Conservation (phyloP, 1,140 invertebrate genomes). For the Drosophila nasuta region DNA sequence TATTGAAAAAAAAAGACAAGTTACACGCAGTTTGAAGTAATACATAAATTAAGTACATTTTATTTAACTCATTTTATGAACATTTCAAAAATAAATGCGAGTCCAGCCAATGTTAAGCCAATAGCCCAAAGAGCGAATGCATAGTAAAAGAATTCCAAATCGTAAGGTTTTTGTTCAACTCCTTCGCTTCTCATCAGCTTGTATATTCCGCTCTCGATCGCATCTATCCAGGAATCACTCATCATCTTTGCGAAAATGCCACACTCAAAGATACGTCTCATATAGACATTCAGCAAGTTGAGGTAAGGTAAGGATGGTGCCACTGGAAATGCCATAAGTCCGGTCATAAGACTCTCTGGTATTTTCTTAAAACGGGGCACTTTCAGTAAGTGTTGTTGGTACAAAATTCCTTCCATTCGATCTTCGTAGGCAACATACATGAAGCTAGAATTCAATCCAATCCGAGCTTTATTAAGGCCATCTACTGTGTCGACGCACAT, state of each 20-base stretch:
- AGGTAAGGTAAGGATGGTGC: slow-evolving; percentile 45
- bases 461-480: slow-evolving; percentile 7
- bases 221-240: slow-evolving; percentile 33
- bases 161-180: slow-evolving; percentile 14
- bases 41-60: too few relatives aligned
- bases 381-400: slow-evolving; percentile 57
- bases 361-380: slow-evolving; percentile 45
- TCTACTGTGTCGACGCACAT: background rate
- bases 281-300: slow-evolving; percentile 29
- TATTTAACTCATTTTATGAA: too few relatives aligned
- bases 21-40: too few relatives aligned
- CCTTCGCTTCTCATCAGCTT: slow-evolving; percentile 18
- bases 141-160: slow-evolving; percentile 53
- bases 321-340: slow-evolving; percentile 24
- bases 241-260: slow-evolving; percentile 56
- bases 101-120: slow-evolving; percentile 16
- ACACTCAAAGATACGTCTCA: slow-evolving; percentile 43
- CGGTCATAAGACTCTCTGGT: slow-evolving; percentile 10
- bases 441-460: slow-evolving; percentile 35
- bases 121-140: slow-evolving; percentile 38
- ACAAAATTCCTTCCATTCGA: slow-evolving; percentile 48
- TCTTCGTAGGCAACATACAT: slow-evolving; percentile 45
- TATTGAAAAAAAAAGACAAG: too few relatives aligned
- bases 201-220: slow-evolving; percentile 25
- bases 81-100: slow-evolving; percentile 31